Evolutionary conservation across 2,113 vertebrate genomes (phyloP).

Genomic region (Hassar affinis): DNA sequence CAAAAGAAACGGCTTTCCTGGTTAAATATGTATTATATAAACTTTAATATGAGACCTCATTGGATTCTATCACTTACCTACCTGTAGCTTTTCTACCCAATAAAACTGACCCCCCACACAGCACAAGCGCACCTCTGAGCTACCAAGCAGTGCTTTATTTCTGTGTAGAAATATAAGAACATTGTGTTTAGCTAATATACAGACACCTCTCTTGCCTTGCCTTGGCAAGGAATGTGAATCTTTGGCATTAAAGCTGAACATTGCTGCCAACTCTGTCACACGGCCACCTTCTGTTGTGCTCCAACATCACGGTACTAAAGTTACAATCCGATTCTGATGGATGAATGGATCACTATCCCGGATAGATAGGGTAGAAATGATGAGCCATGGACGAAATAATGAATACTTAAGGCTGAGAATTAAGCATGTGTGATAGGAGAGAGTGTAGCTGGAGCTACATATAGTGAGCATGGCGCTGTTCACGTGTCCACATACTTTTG

Average conservation of each 20-base stretch:
- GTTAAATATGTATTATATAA: not conserved
- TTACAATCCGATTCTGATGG: not conserved
- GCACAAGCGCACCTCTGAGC: not conserved
- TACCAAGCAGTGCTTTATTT: not conserved
- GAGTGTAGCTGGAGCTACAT: not conserved
- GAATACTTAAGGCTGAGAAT: not conserved
- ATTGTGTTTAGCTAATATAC: not conserved
- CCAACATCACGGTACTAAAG: not conserved
- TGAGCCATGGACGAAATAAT: not conserved
- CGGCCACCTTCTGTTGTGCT: conserved; percentile 6
- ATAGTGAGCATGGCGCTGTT: not conserved
- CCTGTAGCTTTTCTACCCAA: not conserved
- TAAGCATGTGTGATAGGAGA: not conserved
- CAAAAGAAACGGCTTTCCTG: not conserved
- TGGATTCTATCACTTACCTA: not conserved
- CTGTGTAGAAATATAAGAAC: conserved; percentile 2
- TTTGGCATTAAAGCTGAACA: not conserved
- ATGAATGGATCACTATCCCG: not conserved
- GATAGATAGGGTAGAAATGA: too few species aligned
- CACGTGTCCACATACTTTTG: not conserved
- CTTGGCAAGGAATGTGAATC: not conserved
- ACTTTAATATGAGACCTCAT: not conserved
- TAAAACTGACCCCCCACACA: not conserved
- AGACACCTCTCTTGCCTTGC: not conserved
- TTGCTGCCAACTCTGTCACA: not conserved